phyloP scores from a whole-genome alignment of 2,113 vertebrate species.

The Scatophagus argus region DNA sequence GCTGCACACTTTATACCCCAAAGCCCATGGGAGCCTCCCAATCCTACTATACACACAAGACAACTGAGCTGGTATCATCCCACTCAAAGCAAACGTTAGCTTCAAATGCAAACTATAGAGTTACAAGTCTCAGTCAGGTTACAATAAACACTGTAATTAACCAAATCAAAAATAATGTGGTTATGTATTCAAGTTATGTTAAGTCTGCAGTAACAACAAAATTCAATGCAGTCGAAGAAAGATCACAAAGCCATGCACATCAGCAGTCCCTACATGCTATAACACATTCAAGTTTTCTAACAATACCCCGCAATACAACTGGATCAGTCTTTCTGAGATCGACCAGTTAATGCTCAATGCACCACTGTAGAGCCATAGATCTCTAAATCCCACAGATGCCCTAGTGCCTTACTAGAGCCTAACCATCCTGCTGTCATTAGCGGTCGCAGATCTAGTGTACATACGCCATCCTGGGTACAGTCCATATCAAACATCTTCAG shows the following conservation, averaged over 20 bases:
- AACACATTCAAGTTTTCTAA: constrained; percentile 43
- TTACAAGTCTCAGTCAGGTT: constrained; percentile 11
- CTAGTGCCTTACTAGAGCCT: constrained; percentile 42
- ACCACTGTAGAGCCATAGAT: constrained; percentile 47
- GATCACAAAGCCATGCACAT: constrained; percentile 28
- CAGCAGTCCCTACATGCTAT: constrained; percentile 24
- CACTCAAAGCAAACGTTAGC: constrained; percentile 32
- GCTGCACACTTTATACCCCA: constrained; percentile 47
- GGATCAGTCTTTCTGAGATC: constrained; percentile 26
- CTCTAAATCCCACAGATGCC: constrained; percentile 55
- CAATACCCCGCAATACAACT: constrained; percentile 25
- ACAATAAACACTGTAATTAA: constrained; percentile 14
- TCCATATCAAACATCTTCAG: constrained; percentile 73
- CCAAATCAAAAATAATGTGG: constrained; percentile 10
- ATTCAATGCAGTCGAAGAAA: constrained; percentile 42
- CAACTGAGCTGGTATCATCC: constrained; percentile 24
- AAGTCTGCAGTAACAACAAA: constrained; percentile 26
- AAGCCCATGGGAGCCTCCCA: constrained; percentile 50
- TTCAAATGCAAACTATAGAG: constrained; percentile 34
- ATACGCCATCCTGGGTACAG: constrained; percentile 63
- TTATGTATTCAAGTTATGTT: constrained; percentile 9
- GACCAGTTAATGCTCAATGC: constrained; percentile 59
- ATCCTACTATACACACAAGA: constrained; percentile 42
- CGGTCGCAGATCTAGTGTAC: constrained; percentile 61
- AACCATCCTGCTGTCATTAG: constrained; percentile 57